phyloP scores from a whole-genome alignment of 2,888 invertebrate species.

The Tetranychus piercei region DNA sequence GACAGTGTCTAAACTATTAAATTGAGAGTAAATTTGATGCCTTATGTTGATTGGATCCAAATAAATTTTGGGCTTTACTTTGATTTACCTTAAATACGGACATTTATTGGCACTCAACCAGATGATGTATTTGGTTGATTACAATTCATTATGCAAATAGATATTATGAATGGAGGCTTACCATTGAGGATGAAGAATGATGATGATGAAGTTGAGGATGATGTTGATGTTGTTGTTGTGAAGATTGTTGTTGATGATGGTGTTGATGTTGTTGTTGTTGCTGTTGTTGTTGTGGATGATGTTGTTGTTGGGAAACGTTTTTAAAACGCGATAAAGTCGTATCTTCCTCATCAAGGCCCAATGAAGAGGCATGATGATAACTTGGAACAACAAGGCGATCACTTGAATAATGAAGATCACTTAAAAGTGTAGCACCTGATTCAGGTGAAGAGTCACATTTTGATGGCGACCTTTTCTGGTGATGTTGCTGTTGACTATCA shows the following conservation, averaged over 20 bases:
- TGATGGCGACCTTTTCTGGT: background rate
- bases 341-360: slow-evolving; percentile 2
- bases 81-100: too few relatives aligned
- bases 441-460: slow-evolving; percentile 7
- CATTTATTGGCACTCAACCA: too few relatives aligned
- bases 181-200: background rate
- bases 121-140: background rate
- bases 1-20: too few relatives aligned
- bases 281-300: background rate
- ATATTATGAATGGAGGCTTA: background rate
- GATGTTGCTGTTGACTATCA: background rate
- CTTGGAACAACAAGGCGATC: slow-evolving; percentile 1
- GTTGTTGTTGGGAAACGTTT: background rate
- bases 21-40: too few relatives aligned
- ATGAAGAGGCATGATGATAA: slow-evolving; percentile 6
- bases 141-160: background rate
- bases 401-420: slow-evolving; percentile 5
- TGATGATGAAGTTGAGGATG: background rate
- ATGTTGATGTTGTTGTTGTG: background rate
- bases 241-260: background rate
- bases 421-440: background rate
- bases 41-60: too few relatives aligned
- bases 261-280: background rate
- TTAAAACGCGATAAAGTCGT: background rate
- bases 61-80: too few relatives aligned